Evolutionary conservation across 1,140 invertebrate species (phyloP), one percentile per base, ranked within the genome.

Genomic region (Colletes latitarsis): DNA sequence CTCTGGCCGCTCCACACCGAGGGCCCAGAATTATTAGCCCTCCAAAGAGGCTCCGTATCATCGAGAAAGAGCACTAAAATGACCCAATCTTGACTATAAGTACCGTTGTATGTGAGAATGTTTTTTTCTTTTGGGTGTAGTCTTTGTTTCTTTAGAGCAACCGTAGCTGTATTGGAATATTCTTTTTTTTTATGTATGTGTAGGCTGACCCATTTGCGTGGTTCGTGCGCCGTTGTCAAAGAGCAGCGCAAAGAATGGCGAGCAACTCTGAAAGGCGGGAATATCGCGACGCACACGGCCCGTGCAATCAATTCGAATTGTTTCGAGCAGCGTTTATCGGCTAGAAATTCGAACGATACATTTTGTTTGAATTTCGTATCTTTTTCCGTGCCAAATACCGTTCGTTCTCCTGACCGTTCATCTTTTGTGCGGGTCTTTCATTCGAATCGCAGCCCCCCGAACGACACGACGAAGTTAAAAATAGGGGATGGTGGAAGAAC

Each of bases 281-380:
- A 66, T 14, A 66, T 6, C 17, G 63, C 9, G 63, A 3, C 8
- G 17, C 17, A 43, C 4, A 43, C 8, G 19, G 43, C 0, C 17
- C 6, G 41, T 19, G 43, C 63, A 66, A 66, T 66, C 63, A 66
- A 66, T 66, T 49, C 63, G 63, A 17, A 46, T 66, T 66, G 63
- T 66, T 66, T 66, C 39, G 8, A n/a, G 39, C 8, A 6, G 8
- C 41, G 63, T 46, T 19, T n/a, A 66, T 66, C 63, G 63, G n/a
- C 39, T 49, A 41, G 63, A 66, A 66, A 66, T 41, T 19, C 39
- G 8, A n/a, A 9, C 57, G 57, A 57, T 57, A 57, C 14, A 57
- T 58, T 58, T 21, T 19, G 57, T 21, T 9, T 3, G 6, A 6
- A 21, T 58, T 21, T 58, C 9, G 6, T 46, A 6, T 9, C n/a